Evolutionary conservation across 2,797 vertebrate species (phyloP), one percentile per base, ranked within the genome.

Genomic region (Decapterus maruadsi): DNA sequence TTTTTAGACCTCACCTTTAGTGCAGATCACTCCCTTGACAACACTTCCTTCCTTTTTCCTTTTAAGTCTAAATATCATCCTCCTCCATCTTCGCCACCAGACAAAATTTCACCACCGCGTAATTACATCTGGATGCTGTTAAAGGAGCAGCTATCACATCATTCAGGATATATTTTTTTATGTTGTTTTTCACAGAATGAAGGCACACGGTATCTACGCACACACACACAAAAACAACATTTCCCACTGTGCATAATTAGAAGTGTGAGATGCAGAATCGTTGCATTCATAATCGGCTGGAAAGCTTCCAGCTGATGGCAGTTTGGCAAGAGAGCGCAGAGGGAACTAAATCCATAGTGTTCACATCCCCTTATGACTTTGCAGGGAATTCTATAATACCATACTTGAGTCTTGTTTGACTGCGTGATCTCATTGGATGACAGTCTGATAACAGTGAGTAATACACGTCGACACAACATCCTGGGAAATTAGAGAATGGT

Each of bases 161-260:
- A 68, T 77, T 76, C 40, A 46, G 43, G 53, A 76, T 66, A 70
- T 51, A 6, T 26, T 51, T 36, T 69, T 78, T 45, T 75, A 20
- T 72, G 48, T 71, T 72, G 45, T 69, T 65, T 80, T 80, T 71
- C 56, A 62, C 48, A 38, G 46, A 66, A 43, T n/a, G 40, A 67
- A 81, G 67, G 11, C 42, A 69, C 60, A 68, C 48, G 74, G 5
- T 62, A 60, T 45, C n/a, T 53, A 66, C 48, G 51, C 26, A 26
- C 26, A 26, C 26, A 26, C 42, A 64, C 63, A 38, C 36, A 26
- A 77, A 73, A 22, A 66, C 3, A 45, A 46, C n/a, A 76, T 78
- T 66, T 83, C 87, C 90, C 87, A 82, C 81, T 81, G 87, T 60
- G 85, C 83, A 87, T 88, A 90, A 89, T 88, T 88, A 91, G 55